Percentiles rank a stretch among this genome's conserved stretches.
phyloP scores from a whole-genome alignment of 2,113 vertebrate genomes.

The Asarcornis scutulata region DNA sequence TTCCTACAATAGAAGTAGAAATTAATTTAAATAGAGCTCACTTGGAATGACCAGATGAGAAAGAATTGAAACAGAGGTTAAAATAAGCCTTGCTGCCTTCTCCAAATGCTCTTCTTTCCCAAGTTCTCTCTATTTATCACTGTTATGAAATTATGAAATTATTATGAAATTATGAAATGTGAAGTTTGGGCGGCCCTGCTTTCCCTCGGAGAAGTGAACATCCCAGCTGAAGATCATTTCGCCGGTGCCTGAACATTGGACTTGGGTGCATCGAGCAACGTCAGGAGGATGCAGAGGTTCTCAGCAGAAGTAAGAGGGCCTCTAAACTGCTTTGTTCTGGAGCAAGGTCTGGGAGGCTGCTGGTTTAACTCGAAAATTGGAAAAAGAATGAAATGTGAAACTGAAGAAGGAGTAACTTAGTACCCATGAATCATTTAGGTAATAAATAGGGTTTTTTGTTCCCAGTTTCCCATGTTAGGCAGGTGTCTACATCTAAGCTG shows the following conservation, averaged over 20 bases:
- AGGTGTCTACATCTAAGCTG: neutral
- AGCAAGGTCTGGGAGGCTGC: neutral
- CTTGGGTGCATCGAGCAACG: neutral
- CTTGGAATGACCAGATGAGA: neutral
- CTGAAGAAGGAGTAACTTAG: neutral
- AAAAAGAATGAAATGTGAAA: neutral
- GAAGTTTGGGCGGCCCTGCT: neutral
- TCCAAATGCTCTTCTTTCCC: neutral
- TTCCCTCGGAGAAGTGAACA: neutral
- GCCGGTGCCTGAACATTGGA: neutral
- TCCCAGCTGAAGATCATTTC: neutral
- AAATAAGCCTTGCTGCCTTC: neutral
- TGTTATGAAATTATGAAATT: too few relatives aligned
- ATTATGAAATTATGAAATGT: neutral
- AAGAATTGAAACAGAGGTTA: neutral
- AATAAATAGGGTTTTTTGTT: neutral
- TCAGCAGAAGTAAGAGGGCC: neutral
- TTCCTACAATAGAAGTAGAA: neutral
- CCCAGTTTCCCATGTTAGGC: neutral
- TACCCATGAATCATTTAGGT: neutral
- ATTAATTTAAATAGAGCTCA: neutral
- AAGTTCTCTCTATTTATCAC: neutral
- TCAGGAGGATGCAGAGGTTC: neutral
- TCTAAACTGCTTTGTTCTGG: neutral
- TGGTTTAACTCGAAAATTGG: neutral